A percentile compares a stretch with the other conserved stretches of the same genome.
phyloP scores from a whole-genome alignment of 2,888 invertebrate genomes.

The Hydrotaea cyrtoneurina region DNA sequence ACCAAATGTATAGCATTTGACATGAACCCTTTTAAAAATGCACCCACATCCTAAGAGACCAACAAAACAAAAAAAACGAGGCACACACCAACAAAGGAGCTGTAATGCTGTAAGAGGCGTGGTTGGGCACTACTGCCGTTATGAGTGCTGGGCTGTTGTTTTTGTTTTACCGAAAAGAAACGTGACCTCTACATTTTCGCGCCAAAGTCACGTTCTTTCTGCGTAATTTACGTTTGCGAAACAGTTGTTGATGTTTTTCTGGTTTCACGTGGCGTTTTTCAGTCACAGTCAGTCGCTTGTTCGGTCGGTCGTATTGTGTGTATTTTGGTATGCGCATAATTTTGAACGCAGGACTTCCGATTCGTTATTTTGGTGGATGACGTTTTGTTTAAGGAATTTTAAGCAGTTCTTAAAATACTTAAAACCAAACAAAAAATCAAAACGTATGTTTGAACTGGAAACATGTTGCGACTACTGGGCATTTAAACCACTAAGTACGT shows the following conservation, averaged over 20 bases:
- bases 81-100: background rate
- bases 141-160: conserved; percentile 15
- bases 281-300: background rate
- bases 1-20: conserved; percentile 17
- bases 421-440: background rate
- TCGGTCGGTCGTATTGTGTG: background rate
- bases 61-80: background rate
- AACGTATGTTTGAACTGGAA: background rate
- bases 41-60: conserved; percentile 38
- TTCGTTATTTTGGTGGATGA: background rate
- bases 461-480: no score
- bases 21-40: conserved; percentile 25
- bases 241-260: conserved; percentile 62
- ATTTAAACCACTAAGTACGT: no score
- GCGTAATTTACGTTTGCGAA: conserved; percentile 78
- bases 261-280: conserved; percentile 19
- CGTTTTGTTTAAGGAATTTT: no score
- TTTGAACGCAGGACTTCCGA: background rate
- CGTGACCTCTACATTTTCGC: conserved; percentile 67
- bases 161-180: conserved; percentile 47
- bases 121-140: conserved; percentile 4
- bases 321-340: conserved; percentile 23
- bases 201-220: conserved; percentile 79
- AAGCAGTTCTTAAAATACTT: background rate
- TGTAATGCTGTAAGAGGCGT: conserved; percentile 18